A percentile compares a stretch with the other conserved stretches of the same genome.
These are phyloP conservation scores for Tragelaphus buxtoni DNA, from an alignment of 2,113 vertebrate genomes.

Conservation along the genomic window DNA sequence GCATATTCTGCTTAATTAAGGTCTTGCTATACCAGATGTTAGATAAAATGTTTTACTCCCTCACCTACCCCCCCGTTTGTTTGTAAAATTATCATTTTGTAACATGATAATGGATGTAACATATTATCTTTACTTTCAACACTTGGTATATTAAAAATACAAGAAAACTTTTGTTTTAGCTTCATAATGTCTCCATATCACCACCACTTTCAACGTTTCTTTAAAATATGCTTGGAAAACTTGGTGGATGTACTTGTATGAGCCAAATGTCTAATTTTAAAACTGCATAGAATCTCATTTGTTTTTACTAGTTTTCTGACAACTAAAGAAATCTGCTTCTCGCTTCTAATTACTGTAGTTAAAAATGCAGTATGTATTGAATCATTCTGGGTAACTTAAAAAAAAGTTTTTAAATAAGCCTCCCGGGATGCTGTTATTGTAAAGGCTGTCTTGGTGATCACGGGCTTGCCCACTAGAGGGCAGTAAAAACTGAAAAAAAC, in stretches of 20 bases:
- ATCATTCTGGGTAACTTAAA: background rate
- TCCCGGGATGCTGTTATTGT: background rate
- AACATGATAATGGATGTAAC: background rate
- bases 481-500: conserved; percentile 57
- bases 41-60: background rate
- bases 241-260: background rate
- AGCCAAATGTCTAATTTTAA: conserved; percentile 7
- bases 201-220: background rate
- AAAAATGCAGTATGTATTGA: conserved; percentile 3
- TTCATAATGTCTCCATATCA: background rate
- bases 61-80: background rate
- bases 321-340: background rate
- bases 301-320: background rate
- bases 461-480: conserved; percentile 75
- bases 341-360: conserved; percentile 36
- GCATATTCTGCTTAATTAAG: background rate
- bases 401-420: background rate
- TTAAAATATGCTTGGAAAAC: background rate
- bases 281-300: background rate
- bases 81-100: background rate
- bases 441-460: background rate
- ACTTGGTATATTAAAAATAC: background rate
- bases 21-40: background rate
- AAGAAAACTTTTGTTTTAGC: background rate
- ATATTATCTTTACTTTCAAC: background rate